A percentile compares a stretch with the other conserved stretches of the same genome.
These are phyloP conservation scores for Discoglossus pictus DNA, from an alignment of 2,797 vertebrate genomes.

Conservation along the genomic window DNA sequence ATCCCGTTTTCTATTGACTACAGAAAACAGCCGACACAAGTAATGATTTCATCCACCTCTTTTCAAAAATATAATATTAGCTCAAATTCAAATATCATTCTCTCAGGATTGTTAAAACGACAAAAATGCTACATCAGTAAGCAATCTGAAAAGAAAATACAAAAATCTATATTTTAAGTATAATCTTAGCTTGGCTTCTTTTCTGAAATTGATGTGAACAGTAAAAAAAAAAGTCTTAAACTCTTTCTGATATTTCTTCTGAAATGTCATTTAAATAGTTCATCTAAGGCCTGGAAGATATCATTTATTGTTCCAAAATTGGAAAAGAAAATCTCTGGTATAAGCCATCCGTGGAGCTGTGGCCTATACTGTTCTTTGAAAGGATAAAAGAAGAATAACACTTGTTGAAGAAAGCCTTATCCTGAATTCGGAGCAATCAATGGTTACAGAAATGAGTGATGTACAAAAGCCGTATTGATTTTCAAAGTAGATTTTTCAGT, in stretches of 20 bases:
- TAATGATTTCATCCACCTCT: background rate
- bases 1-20: background rate
- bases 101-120: background rate
- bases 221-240: background rate
- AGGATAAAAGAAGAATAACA: constrained; percentile 25
- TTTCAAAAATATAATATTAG: constrained; percentile 6
- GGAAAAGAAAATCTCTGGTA: constrained; percentile 23
- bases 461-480: constrained; percentile 41
- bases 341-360: constrained; percentile 22
- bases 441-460: constrained; percentile 41
- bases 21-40: background rate
- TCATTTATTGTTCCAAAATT: constrained; percentile 34
- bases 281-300: constrained; percentile 16
- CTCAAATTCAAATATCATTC: constrained; percentile 9
- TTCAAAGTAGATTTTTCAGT: constrained; percentile 35
- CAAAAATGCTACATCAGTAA: constrained; percentile 5
- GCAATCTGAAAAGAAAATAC: background rate
- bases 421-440: constrained; percentile 44
- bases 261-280: constrained; percentile 41
- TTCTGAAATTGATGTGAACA: constrained; percentile 6
- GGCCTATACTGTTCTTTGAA: constrained; percentile 27
- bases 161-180: constrained; percentile 4
- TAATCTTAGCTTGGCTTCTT: constrained; percentile 4
- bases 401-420: constrained; percentile 45
- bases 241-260: constrained; percentile 35